phyloP scores from a whole-genome alignment of 2,797 vertebrate genomes.

The Buceros bicornis region DNA sequence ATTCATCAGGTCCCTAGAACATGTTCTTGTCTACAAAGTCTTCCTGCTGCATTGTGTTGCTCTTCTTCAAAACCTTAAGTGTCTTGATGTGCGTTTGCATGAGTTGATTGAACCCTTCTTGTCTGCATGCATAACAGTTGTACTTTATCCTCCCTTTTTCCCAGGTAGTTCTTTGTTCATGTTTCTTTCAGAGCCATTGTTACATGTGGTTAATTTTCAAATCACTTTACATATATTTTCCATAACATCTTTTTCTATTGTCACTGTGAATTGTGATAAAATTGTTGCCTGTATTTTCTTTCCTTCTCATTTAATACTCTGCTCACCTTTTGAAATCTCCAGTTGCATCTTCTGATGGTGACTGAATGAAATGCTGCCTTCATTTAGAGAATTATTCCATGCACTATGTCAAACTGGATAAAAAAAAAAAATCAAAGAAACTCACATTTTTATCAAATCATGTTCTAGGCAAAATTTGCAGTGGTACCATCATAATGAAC shows the following conservation, averaged over 20 bases:
- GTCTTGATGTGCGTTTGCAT: conserved; percentile 40
- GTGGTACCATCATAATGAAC: background rate
- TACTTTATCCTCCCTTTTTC: background rate
- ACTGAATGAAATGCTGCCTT: background rate
- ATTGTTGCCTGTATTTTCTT: background rate
- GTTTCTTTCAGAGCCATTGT: background rate
- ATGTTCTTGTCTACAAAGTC: background rate
- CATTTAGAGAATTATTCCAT: background rate
- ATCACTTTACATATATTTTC: background rate
- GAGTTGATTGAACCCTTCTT: conserved; percentile 16
- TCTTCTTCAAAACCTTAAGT: conserved; percentile 14
- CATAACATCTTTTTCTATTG: background rate
- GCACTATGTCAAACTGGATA: background rate
- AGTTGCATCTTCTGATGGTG: background rate
- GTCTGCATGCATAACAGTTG: background rate
- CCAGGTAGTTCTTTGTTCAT: background rate
- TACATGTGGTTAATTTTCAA: background rate
- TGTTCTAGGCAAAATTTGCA: background rate
- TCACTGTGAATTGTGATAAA: background rate
- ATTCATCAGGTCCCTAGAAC: background rate
- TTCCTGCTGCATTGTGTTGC: background rate
- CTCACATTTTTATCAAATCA: background rate
- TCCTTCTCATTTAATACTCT: background rate
- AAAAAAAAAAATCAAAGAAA: background rate
- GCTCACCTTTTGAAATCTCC: conserved; percentile 19